A percentile compares a stretch with the other conserved stretches of the same genome.
These are phyloP conservation scores for Gymnogyps californianus DNA, from an alignment of 2,113 vertebrate genomes.

Conservation along the genomic window DNA sequence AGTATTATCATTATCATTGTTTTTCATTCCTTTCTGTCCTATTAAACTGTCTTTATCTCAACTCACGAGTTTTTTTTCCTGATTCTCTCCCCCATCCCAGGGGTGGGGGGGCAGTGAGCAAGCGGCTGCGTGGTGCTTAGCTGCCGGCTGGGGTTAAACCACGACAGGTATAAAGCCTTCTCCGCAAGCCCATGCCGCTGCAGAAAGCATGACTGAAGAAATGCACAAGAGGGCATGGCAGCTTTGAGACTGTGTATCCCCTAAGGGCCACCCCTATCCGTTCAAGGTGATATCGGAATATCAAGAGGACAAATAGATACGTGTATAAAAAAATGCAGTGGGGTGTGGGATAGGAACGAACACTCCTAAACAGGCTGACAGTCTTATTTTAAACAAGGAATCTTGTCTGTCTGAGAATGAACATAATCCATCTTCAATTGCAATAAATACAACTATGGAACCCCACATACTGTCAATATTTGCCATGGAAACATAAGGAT, in stretches of 20 bases:
- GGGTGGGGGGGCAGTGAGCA: too few species aligned
- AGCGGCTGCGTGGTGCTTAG: too few species aligned
- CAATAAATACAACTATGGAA: not conserved
- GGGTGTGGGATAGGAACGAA: not conserved
- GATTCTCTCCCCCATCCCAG: too few species aligned
- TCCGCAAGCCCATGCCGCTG: not conserved
- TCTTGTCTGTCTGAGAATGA: not conserved
- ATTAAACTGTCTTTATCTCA: too few species aligned
- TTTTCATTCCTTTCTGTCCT: too few species aligned
- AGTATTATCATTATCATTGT: too few species aligned
- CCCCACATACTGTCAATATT: not conserved
- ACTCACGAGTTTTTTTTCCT: too few species aligned
- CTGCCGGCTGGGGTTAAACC: too few species aligned
- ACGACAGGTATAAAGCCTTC: not conserved
- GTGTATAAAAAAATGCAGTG: not conserved
- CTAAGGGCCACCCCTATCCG: not conserved
- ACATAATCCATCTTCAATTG: not conserved
- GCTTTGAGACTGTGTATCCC: too few species aligned
- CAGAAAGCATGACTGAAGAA: not conserved
- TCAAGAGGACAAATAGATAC: not conserved
- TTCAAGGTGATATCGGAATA: not conserved
- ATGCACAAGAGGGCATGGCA: not conserved
- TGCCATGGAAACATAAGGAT: not conserved
- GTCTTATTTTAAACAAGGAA: not conserved
- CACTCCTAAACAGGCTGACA: not conserved